A percentile compares a stretch with the other conserved stretches of the same genome.
Evolutionary conservation across 35 echinoderm and acorn worm species (phyloP).

Genomic region (Eucidaris tribuloides): DNA sequence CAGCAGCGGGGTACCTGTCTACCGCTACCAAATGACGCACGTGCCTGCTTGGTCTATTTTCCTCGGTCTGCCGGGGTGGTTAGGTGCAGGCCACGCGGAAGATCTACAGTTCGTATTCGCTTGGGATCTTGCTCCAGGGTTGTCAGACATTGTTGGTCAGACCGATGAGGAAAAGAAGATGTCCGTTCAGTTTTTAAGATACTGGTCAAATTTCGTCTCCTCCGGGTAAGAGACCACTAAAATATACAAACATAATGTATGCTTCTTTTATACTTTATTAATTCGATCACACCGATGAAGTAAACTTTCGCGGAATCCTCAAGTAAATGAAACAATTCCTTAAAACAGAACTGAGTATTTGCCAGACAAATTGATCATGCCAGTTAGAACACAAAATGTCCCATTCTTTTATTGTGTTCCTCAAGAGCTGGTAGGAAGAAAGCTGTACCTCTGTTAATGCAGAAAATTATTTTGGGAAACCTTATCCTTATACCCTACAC

Average conservation of each 20-base stretch:
- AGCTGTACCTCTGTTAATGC: too few species aligned
- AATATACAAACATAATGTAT: not conserved
- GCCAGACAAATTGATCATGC: too few species aligned
- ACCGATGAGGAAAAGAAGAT: conserved; percentile 46
- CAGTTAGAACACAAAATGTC: too few species aligned
- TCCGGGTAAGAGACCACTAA: conserved; percentile 61
- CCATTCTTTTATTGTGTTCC: too few species aligned
- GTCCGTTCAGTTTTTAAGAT: conserved; percentile 61
- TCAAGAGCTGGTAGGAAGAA: too few species aligned
- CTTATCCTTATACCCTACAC: too few species aligned
- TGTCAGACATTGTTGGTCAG: not conserved
- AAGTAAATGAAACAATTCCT: too few species aligned
- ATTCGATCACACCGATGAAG: too few species aligned
- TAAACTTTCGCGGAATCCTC: too few species aligned
- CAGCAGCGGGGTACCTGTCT: conserved; percentile 23
- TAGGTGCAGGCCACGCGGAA: conserved; percentile 58
- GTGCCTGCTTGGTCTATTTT: conserved; percentile 18
- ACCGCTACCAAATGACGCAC: conserved; percentile 68
- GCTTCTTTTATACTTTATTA: not conserved
- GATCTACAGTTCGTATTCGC: conserved; percentile 81
- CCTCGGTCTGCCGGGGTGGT: conserved; percentile 46
- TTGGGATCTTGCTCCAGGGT: not conserved
- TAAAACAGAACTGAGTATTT: too few species aligned
- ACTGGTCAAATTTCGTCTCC: conserved; percentile 82
- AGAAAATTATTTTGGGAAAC: too few species aligned